These are phyloP conservation scores for Noturus placidus DNA, from an alignment of 2,113 vertebrate species.

Conservation along the genomic window DNA sequence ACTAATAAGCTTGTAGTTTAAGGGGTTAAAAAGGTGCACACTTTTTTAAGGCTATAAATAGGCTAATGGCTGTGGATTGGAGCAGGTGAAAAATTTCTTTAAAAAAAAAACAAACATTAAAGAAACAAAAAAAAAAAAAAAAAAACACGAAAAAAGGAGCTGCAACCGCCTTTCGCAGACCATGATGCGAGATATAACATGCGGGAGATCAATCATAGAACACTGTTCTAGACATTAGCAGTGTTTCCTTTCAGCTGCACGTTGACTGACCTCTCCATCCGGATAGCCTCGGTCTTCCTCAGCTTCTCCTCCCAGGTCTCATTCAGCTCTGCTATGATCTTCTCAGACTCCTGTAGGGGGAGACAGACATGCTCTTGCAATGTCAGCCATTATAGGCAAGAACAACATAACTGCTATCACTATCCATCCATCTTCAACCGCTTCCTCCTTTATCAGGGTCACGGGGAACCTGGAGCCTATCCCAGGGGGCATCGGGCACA, in stretches of 20 bases:
- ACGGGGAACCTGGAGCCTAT: too few relatives aligned
- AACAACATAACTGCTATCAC: neutral
- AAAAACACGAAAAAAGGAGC: neutral
- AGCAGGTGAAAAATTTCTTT: neutral
- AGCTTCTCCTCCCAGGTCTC: constrained; percentile 87
- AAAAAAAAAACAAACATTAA: neutral
- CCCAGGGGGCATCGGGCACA: too few relatives aligned
- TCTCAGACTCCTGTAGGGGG: constrained; percentile 89
- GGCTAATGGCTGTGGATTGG: neutral
- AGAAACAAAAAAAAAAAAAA: neutral
- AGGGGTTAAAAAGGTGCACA: neutral
- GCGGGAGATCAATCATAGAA: too few relatives aligned
- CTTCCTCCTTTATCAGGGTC: too few relatives aligned
- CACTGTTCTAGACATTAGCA: neutral
- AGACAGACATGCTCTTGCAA: neutral
- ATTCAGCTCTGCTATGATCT: constrained; percentile 98
- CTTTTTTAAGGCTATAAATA: neutral
- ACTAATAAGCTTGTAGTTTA: neutral
- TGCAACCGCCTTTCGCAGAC: neutral
- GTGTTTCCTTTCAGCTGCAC: constrained; percentile 17
- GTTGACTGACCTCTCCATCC: constrained; percentile 91
- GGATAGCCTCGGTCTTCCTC: constrained; percentile 94
- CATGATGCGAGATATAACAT: constrained; percentile 12
- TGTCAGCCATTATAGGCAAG: neutral
- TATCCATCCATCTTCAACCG: too few relatives aligned